A percentile compares a stretch with the other conserved stretches of the same genome.
Conservation (phyloP, 2,113 vertebrate species). For the Brachyhypopomus occidentalis region DNA sequence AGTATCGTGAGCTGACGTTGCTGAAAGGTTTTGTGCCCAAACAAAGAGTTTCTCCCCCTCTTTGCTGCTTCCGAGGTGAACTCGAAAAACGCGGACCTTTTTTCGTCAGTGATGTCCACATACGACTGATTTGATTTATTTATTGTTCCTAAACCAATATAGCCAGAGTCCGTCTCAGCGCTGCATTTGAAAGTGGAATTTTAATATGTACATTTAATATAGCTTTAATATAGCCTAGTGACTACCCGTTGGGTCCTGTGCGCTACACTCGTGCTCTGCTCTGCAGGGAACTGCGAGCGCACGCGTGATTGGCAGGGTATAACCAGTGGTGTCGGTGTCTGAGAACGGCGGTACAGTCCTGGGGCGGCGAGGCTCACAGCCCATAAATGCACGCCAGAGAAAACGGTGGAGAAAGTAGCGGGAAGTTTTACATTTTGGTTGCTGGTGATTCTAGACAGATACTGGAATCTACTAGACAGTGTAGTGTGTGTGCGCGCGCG, state of each 20-base stretch:
- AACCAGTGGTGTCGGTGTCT: not conserved
- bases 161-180: not conserved
- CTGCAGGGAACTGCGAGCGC: conserved; percentile 9
- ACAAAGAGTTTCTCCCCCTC: not conserved
- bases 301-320: conserved; percentile 7
- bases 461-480: not conserved
- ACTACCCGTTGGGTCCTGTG: not conserved
- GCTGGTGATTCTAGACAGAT: not conserved
- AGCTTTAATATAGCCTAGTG: not conserved
- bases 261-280: not conserved
- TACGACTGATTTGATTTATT: not conserved
- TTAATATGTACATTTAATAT: too few species aligned
- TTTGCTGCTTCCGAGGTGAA: not conserved
- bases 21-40: not conserved
- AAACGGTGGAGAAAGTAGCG: too few species aligned
- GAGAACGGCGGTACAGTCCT: not conserved
- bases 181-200: not conserved
- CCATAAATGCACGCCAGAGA: too few species aligned
- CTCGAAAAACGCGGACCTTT: not conserved
- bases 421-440: not conserved
- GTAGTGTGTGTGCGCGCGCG: too few species aligned
- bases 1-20: not conserved
- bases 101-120: too few species aligned
- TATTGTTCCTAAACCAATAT: not conserved
- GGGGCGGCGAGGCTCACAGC: not conserved